Base-by-base conservation (phyloP, 2,888 invertebrate species). In the Ichneumoninae sp. region DNA sequence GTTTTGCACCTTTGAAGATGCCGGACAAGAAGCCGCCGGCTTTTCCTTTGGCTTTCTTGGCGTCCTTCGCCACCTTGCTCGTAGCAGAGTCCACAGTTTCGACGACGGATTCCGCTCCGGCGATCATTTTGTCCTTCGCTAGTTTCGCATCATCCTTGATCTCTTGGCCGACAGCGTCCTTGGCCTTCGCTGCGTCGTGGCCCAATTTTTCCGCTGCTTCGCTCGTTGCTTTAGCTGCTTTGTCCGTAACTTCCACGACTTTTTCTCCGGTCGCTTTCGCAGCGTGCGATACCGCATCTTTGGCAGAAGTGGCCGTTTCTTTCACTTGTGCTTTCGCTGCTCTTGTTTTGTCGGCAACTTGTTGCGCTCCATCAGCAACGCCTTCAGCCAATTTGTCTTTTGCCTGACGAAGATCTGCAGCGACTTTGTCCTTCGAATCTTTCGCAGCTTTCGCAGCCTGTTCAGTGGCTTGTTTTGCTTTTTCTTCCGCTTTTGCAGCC, bases 1-100 rank as follows among this genome's bases (percentile, higher is more conserved):
- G 89, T 65, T 91, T 92, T 0, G 88, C 88, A 13, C 90, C 88
- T 82, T 90, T 91, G 30, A 91, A 87, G 19, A 91, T 90, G 13
- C 90, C 91, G 22, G 87, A 86, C n/a, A 87, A 71, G 47, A 87
- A 86, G 47, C 87, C 74, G 62, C 84, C 60, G 66, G 80, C 69
- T 83, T 87, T 86, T 83, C 83, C 52, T 33, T 62, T 86, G 68
- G 40, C 68, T 54, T 87, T 74, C 70, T 87, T 87, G 0, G 79
- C 68, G 8, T 78, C 82, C 22, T 83, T 86, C 0, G 62, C 71
- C 0, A 82, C 62, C 26, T 82, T 85, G n/a, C 83, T 88, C n/a
- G 87, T 87, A 0, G 74, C 70, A 1, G 86, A 54, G 16, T 86
- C 88, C 0, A 68, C 81, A 1, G 83, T 76, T 50, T 86, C 80